Base-by-base conservation (phyloP, 2,888 invertebrate species). In the Apodemia mormo region DNA sequence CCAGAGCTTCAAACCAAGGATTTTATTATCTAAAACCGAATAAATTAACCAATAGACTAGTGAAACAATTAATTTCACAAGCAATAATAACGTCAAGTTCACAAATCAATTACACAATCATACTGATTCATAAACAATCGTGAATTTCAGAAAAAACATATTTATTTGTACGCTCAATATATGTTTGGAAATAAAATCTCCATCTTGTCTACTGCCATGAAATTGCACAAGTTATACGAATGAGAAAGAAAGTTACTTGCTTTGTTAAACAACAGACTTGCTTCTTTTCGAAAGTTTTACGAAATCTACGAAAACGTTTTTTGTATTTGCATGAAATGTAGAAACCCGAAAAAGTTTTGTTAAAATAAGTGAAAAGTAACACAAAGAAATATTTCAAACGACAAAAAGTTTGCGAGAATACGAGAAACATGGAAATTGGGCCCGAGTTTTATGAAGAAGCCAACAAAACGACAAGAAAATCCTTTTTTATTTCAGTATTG, bases 301-400 rank as follows among this genome's bases (percentile, higher is more conserved):
- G 2, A 49, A 49, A 49, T 14, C 10, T 14, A 10, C 49, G 4
- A 14, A 49, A 49, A 49, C 5, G 14, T 49, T 49, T 49, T n/a
- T n/a, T 49, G 49, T 49, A 49, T 49, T 45, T 49, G 49, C 49
- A 52, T n/a, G 6, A 52, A 22, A 52, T 6, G 52, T 22, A 52
- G 52, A 22, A 52, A 52, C 52, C 52, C n/a, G 14, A 52, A 22
- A n/a, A 52, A 52, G 1, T 52, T 52, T 52, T 52, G 52, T 52
- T n/a, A 52, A n/a, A 52, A 52, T n/a, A 52, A 52, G 52, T 52
- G 52, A 52, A 52, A 52, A 52, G 52, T 52, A 52, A 22, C 52
- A 52, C 52, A 22, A 22, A 52, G 52, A 52, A 22, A 22, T 8
- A 52, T 52, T 52, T 52, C 52, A 52, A 52, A 14, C 7, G 52